Percentiles rank a stretch among this genome's conserved stretches.
Evolutionary conservation across 1,140 invertebrate species (phyloP).

Genomic region (Drosophila gunungcola): DNA sequence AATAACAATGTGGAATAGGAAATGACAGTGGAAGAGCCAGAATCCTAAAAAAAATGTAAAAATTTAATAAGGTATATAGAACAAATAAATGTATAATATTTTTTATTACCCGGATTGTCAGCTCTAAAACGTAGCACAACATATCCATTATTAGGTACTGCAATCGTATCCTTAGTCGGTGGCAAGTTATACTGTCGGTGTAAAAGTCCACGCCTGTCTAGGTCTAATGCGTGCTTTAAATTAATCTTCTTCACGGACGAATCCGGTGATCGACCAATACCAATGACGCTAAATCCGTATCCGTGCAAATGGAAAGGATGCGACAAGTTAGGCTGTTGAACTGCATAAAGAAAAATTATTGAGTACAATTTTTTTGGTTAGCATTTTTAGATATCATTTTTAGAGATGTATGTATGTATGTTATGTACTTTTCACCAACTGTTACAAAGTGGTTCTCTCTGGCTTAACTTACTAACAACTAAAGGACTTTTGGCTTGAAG

Average conservation of each 20-base stretch:
- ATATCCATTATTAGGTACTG: conserved; percentile 97
- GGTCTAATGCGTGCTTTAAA: conserved; percentile 93
- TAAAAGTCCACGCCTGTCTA: conserved; percentile 93
- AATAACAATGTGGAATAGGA: conserved; percentile 94
- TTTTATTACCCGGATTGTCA: conserved; percentile 91
- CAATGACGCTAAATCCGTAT: conserved; percentile 94
- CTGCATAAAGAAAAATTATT: conserved; percentile 84
- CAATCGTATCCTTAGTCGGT: conserved; percentile 95
- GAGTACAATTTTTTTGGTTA: background rate
- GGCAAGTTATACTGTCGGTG: conserved; percentile 93
- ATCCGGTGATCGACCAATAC: conserved; percentile 94
- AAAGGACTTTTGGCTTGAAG: no score
- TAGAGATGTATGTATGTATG: no score
- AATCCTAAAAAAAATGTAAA: conserved; percentile 85
- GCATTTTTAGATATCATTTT: no score
- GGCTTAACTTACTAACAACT: no score
- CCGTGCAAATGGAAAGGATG: conserved; percentile 97
- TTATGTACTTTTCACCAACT: no score
- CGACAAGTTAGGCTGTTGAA: conserved; percentile 94
- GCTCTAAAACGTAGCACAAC: conserved; percentile 95
- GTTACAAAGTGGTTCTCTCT: no score
- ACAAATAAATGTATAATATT: background rate
- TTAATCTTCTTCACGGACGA: conserved; percentile 94
- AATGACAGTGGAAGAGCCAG: conserved; percentile 95
- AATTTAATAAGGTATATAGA: background rate